Percentiles rank a stretch among this genome's conserved stretches.
phyloP scores from a whole-genome alignment of 2,113 vertebrate genomes.

The Cyrtonyx montezumae region DNA sequence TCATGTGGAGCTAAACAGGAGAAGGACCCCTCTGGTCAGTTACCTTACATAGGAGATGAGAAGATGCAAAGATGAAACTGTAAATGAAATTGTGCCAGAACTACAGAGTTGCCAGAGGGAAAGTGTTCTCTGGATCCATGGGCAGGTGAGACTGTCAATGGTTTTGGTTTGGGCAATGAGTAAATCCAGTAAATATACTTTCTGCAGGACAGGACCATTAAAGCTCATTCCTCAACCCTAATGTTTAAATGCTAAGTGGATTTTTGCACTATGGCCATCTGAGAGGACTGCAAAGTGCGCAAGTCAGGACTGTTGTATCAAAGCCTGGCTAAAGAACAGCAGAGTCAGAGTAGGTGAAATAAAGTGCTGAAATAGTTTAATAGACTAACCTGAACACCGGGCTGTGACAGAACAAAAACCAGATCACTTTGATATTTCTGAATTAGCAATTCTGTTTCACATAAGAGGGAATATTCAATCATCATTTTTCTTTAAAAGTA shows the following conservation, averaged over 20 bases:
- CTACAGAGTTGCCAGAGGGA: background rate
- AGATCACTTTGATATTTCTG: constrained; percentile 70
- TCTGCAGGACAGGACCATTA: background rate
- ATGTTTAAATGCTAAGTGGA: constrained; percentile 8
- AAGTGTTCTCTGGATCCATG: background rate
- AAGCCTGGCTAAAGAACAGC: constrained; percentile 21
- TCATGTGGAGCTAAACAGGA: background rate
- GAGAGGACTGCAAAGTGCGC: background rate
- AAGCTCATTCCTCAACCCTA: background rate
- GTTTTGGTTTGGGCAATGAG: background rate
- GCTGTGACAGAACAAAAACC: constrained; percentile 73
- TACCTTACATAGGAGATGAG: background rate
- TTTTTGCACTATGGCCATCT: background rate
- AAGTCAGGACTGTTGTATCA: background rate
- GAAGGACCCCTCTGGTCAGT: background rate
- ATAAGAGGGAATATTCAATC: constrained; percentile 65
- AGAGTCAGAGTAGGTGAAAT: constrained; percentile 41
- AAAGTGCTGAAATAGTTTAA: constrained; percentile 60
- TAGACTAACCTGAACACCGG: constrained; percentile 64
- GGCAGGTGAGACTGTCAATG: background rate
- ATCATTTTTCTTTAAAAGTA: constrained; percentile 68
- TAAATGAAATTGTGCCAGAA: background rate
- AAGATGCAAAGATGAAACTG: background rate
- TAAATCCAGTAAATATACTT: background rate
- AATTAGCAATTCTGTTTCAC: constrained; percentile 72